These are phyloP conservation scores for Lepidostoma basale DNA, from an alignment of 1,140 invertebrate species.

Conservation along the genomic window DNA sequence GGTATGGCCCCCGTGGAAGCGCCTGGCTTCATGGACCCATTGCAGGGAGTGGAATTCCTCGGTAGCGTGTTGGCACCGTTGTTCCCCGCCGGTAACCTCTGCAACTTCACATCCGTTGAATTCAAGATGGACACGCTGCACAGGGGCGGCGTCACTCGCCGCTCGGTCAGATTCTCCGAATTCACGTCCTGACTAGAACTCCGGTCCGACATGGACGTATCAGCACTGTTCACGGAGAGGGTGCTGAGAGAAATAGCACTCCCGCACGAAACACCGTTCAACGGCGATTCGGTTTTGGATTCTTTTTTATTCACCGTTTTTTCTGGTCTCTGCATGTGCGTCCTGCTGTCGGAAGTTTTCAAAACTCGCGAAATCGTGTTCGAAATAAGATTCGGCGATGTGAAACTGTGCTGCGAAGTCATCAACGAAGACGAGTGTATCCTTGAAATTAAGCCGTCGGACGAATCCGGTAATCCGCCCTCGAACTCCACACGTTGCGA, in stretches of 20 bases:
- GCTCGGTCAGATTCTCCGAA: conserved; percentile 58
- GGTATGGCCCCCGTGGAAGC: conserved; percentile 83
- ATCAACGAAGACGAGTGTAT: conserved; percentile 26
- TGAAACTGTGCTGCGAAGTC: conserved; percentile 19
- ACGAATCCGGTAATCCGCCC: neutral
- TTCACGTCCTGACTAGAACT: conserved; percentile 59
- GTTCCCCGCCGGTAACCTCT: conserved; percentile 48
- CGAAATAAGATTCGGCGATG: conserved; percentile 29
- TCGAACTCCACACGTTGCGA: conserved; percentile 4
- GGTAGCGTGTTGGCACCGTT: conserved; percentile 44
- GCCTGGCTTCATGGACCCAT: conserved; percentile 56
- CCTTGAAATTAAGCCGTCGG: conserved; percentile 1
- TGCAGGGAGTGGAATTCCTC: conserved; percentile 40
- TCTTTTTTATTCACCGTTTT: neutral
- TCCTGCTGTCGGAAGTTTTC: conserved; percentile 51
- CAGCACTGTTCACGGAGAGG: conserved; percentile 56
- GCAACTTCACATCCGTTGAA: conserved; percentile 41
- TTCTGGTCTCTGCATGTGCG: conserved; percentile 56
- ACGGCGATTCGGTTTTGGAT: conserved; percentile 21
- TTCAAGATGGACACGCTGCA: conserved; percentile 12
- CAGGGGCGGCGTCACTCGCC: conserved; percentile 53
- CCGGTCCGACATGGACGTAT: conserved; percentile 55
- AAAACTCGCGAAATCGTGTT: conserved; percentile 27
- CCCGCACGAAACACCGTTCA: conserved; percentile 34
- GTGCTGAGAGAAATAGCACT: conserved; percentile 57